phyloP scores from a whole-genome alignment of 2,888 invertebrate genomes.

The Acleris sparsana region DNA sequence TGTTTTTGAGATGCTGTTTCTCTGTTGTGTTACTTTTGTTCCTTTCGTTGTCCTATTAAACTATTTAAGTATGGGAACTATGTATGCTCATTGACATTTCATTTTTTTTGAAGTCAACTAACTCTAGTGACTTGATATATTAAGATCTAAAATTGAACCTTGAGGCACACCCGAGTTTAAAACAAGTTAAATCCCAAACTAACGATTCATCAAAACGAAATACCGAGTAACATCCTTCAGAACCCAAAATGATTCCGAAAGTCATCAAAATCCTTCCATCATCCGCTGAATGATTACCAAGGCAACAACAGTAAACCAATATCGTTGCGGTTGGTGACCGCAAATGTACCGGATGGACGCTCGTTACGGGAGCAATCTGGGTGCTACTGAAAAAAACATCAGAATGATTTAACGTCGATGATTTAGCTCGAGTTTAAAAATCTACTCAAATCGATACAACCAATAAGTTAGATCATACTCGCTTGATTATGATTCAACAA shows the following conservation, averaged over 20 bases:
- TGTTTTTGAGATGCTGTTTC: slow-evolving; percentile 3
- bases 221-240: background rate
- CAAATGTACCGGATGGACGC: slow-evolving; percentile 26
- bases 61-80: background rate
- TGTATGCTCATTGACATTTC: background rate
- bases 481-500: no score
- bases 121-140: no score
- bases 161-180: background rate
- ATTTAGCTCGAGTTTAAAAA: background rate
- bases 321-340: slow-evolving; percentile 26
- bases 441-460: no score
- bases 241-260: slow-evolving; percentile 13
- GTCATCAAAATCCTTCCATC: slow-evolving; percentile 17
- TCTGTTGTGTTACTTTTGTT: slow-evolving; percentile 1
- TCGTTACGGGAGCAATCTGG: slow-evolving; percentile 24
- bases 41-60: background rate
- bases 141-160: background rate
- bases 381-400: slow-evolving; percentile 22
- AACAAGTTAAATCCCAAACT: background rate
- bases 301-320: slow-evolving; percentile 25
- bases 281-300: slow-evolving; percentile 9
- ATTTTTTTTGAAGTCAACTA: background rate
- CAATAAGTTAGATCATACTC: no score
- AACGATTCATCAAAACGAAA: background rate
- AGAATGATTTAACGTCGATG: slow-evolving; percentile 8